Conservation (phyloP, 2,113 vertebrate genomes). For the Drymodes brunneopygia region DNA sequence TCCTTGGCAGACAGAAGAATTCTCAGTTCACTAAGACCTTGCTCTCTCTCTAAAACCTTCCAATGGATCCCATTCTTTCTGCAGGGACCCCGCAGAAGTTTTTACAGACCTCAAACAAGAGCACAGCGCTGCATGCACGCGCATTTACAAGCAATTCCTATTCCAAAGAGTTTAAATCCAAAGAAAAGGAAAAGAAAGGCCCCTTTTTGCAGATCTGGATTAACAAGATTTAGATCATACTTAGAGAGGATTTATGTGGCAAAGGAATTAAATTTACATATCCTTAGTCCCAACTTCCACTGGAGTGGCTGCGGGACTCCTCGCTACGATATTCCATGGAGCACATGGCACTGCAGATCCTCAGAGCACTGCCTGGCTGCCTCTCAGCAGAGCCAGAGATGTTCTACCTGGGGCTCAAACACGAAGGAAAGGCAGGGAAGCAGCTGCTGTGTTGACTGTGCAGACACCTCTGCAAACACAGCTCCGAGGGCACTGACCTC, state of each 20-base stretch:
- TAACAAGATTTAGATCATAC: neutral
- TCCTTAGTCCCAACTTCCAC: neutral
- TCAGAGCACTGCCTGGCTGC: neutral
- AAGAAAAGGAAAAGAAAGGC: constrained; percentile 2
- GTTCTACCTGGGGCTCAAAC: neutral
- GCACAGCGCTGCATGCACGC: neutral
- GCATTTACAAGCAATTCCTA: neutral
- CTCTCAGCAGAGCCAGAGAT: neutral
- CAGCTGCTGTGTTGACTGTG: neutral
- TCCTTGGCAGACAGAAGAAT: constrained; percentile 15
- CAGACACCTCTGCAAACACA: constrained; percentile 9
- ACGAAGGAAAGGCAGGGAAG: neutral
- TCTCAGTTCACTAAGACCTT: neutral
- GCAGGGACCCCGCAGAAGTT: neutral
- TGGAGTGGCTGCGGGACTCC: neutral
- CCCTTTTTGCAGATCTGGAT: neutral
- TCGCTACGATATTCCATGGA: fast-evolving
- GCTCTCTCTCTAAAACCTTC: neutral
- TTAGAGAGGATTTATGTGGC: constrained; percentile 9
- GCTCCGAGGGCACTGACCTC: constrained; percentile 34
- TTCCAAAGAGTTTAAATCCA: neutral
- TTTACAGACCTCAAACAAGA: neutral
- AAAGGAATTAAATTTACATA: constrained; percentile 27
- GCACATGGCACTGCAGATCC: fast-evolving
- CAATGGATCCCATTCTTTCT: neutral